A percentile compares a stretch with the other conserved stretches of the same genome.
Conservation (phyloP, 2,113 vertebrate species). For the Pipa parva region DNA sequence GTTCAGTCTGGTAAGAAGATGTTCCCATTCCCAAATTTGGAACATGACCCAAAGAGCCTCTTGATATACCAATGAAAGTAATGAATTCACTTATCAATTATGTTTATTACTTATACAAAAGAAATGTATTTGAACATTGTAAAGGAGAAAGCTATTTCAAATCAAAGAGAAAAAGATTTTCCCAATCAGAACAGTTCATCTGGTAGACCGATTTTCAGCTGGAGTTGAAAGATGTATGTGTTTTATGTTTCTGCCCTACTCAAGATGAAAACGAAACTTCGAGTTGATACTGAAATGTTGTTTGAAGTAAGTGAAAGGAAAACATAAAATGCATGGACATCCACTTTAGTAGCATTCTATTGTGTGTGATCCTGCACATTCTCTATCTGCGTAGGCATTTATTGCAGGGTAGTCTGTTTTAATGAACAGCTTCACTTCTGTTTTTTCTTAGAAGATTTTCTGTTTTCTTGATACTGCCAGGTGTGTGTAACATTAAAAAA, state of each 20-base stretch:
- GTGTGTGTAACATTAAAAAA: constrained; percentile 48
- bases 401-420: constrained; percentile 35
- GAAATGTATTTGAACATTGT: too few species aligned
- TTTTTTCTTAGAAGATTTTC: constrained; percentile 46
- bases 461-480: constrained; percentile 45
- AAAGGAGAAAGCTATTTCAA: too few species aligned
- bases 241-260: constrained; percentile 21
- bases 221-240: constrained; percentile 26
- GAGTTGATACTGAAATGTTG: constrained; percentile 35
- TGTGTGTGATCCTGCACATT: constrained; percentile 19
- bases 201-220: constrained; percentile 48
- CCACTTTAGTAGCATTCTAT: constrained; percentile 47
- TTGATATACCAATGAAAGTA: too few species aligned
- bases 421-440: constrained; percentile 48
- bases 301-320: constrained; percentile 35
- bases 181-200: constrained; percentile 44
- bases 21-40: too few species aligned
- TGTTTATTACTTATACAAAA: too few species aligned
- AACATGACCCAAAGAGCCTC: too few species aligned
- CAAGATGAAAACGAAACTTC: constrained; percentile 43
- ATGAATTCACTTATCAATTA: too few species aligned
- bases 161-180: constrained; percentile 27
- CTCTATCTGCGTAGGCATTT: constrained; percentile 34
- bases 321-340: constrained; percentile 5
- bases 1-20: too few species aligned